phyloP scores from a whole-genome alignment of 2,113 vertebrate species.

The Saccopteryx bilineata region DNA sequence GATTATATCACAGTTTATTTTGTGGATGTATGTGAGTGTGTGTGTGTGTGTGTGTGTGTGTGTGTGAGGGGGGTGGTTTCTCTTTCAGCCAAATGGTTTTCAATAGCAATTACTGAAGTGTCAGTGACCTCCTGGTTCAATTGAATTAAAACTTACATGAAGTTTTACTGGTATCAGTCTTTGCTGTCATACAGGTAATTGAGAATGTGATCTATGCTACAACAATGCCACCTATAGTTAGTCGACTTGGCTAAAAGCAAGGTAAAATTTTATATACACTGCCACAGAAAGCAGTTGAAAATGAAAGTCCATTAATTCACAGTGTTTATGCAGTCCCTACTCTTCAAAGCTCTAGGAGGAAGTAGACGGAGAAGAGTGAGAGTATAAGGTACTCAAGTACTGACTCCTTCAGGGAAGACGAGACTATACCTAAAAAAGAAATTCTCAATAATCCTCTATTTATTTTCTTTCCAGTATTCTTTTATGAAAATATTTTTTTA shows the following conservation, averaged over 20 bases:
- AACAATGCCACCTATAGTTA: conserved; percentile 81
- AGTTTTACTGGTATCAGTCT: conserved; percentile 83
- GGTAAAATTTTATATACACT: conserved; percentile 11
- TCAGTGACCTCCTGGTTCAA: conserved; percentile 86
- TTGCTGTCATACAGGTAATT: conserved; percentile 81
- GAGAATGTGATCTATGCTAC: conserved; percentile 62
- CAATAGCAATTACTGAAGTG: conserved; percentile 87
- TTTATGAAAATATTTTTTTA: neutral
- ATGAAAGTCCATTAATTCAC: neutral
- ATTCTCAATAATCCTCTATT: neutral
- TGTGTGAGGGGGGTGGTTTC: conserved; percentile 83
- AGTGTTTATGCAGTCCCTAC: neutral
- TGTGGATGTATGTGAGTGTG: conserved; percentile 53
- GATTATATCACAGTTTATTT: conserved; percentile 77
- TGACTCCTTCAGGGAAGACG: neutral
- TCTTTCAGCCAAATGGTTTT: conserved; percentile 85
- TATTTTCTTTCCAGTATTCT: conserved; percentile 13
- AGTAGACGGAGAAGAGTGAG: neutral
- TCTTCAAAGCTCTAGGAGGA: neutral
- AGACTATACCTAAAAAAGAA: conserved; percentile 22
- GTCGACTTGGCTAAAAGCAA: conserved; percentile 72
- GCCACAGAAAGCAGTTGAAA: conserved; percentile 27
- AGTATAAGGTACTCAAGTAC: neutral
- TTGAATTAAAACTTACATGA: conserved; percentile 88
- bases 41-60: conserved; percentile 78